Conservation (phyloP, 2,113 vertebrate genomes). For the Xerus inauris region DNA sequence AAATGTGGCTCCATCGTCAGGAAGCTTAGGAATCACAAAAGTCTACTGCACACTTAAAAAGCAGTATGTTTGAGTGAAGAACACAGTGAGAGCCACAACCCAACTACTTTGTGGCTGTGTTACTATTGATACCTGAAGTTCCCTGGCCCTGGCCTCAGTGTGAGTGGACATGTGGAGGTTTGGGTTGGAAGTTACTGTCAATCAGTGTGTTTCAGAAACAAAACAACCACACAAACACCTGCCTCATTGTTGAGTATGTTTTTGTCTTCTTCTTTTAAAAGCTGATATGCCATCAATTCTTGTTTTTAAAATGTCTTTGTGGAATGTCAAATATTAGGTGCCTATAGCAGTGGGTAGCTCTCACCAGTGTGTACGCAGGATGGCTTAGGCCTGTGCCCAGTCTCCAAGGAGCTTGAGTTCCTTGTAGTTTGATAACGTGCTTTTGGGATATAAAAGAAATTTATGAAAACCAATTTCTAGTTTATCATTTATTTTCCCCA, state of each 20-base stretch:
- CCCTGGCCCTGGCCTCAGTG: not conserved
- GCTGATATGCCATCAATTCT: not conserved
- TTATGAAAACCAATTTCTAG: conserved; percentile 43
- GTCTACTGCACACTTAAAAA: not conserved
- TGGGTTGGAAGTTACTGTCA: not conserved
- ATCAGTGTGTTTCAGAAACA: not conserved
- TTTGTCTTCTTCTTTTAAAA: not conserved
- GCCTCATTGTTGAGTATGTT: not conserved
- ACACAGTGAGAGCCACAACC: not conserved
- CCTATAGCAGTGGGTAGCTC: not conserved
- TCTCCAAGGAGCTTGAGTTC: not conserved
- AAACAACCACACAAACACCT: not conserved
- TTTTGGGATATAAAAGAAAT: conserved; percentile 49
- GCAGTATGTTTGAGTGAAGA: not conserved
- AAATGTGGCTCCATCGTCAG: not conserved
- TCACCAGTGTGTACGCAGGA: not conserved
- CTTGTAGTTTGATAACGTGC: not conserved
- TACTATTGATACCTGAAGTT: not conserved
- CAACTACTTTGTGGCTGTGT: not conserved
- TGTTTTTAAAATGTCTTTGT: conserved; percentile 10
- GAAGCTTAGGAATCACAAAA: not conserved
- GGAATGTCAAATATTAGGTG: not conserved
- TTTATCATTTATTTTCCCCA: conserved; percentile 47
- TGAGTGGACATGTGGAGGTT: not conserved
- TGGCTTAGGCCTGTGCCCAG: not conserved